phyloP scores from a whole-genome alignment of 2,888 invertebrate species.

The Onthophagus sagittarius region DNA sequence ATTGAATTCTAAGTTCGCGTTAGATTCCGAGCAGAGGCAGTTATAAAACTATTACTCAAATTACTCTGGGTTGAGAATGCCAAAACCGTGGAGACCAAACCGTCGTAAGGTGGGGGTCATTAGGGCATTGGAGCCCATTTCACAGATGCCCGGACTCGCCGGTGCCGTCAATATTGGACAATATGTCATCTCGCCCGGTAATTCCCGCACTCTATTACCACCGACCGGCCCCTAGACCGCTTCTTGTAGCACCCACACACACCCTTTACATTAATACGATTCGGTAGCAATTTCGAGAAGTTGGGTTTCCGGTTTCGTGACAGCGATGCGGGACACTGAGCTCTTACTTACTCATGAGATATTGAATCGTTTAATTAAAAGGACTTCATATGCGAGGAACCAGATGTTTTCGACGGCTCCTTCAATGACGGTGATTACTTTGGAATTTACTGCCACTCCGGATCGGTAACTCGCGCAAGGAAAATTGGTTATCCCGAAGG shows the following conservation, averaged over 20 bases:
- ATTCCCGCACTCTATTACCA: slow-evolving; percentile 21
- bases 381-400: slow-evolving; percentile 2
- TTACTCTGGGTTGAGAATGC: slow-evolving; percentile 33
- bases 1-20: neutral
- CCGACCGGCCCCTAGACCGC: slow-evolving; percentile 15
- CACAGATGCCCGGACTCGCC: slow-evolving; percentile 20
- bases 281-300: slow-evolving; percentile 4
- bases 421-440: neutral
- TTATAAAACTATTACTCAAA: slow-evolving; percentile 44
- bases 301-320: neutral
- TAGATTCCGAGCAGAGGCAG: slow-evolving; percentile 26
- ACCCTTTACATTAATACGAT: slow-evolving; percentile 21
- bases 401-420: neutral
- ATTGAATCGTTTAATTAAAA: slow-evolving; percentile 8
- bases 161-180: slow-evolving; percentile 20
- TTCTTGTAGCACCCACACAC: slow-evolving; percentile 16
- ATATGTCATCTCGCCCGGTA: slow-evolving; percentile 22
- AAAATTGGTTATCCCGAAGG: neutral
- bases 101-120: slow-evolving; percentile 23
- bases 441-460: neutral
- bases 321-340: neutral
- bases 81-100: slow-evolving; percentile 27
- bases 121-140: slow-evolving; percentile 24
- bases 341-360: neutral
- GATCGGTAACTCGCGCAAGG: neutral